These are phyloP conservation scores for Myopa testacea DNA, from an alignment of 2,888 invertebrate genomes.

Conservation along the genomic window DNA sequence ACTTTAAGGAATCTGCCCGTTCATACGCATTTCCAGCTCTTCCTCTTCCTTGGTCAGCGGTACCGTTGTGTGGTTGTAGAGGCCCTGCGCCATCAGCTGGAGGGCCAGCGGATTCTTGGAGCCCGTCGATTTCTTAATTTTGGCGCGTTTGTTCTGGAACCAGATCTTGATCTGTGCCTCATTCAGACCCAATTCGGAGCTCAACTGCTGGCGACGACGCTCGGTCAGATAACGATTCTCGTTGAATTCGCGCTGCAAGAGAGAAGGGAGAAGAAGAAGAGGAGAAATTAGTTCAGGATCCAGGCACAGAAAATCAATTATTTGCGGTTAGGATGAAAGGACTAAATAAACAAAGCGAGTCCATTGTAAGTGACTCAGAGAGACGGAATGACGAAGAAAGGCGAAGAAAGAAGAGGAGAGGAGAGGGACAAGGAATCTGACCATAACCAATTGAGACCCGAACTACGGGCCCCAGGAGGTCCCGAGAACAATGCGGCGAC, in stretches of 20 bases:
- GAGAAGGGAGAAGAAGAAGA: slow-evolving; percentile 5
- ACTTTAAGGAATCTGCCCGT: slow-evolving; percentile 66
- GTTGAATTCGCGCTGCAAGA: slow-evolving; percentile 83
- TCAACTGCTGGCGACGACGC: slow-evolving; percentile 87
- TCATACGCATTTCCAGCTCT: slow-evolving; percentile 73
- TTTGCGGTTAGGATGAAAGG: slow-evolving; percentile 57
- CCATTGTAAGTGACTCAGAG: background rate
- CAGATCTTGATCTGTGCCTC: slow-evolving; percentile 98
- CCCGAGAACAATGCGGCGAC: background rate
- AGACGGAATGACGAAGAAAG: slow-evolving; percentile 33
- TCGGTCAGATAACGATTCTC: slow-evolving; percentile 95
- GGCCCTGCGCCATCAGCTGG: slow-evolving; percentile 93
- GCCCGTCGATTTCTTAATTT: slow-evolving; percentile 92
- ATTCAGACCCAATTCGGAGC: slow-evolving; percentile 90
- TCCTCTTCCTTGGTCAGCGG: slow-evolving; percentile 81
- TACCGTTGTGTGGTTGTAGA: slow-evolving; percentile 89
- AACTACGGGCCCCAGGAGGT: slow-evolving; percentile 24
- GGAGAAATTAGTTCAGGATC: slow-evolving; percentile 31
- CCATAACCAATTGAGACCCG: slow-evolving; percentile 58
- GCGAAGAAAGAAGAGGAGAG: slow-evolving; percentile 34
- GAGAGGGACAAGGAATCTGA: slow-evolving; percentile 49
- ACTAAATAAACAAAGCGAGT: slow-evolving; percentile 42
- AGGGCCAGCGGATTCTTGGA: slow-evolving; percentile 87
- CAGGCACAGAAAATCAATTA: slow-evolving; percentile 61
- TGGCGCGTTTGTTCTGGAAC: slow-evolving; percentile 97